Evolutionary conservation across 1,140 invertebrate genomes (phyloP).

Genomic region (Grapholita molesta): DNA sequence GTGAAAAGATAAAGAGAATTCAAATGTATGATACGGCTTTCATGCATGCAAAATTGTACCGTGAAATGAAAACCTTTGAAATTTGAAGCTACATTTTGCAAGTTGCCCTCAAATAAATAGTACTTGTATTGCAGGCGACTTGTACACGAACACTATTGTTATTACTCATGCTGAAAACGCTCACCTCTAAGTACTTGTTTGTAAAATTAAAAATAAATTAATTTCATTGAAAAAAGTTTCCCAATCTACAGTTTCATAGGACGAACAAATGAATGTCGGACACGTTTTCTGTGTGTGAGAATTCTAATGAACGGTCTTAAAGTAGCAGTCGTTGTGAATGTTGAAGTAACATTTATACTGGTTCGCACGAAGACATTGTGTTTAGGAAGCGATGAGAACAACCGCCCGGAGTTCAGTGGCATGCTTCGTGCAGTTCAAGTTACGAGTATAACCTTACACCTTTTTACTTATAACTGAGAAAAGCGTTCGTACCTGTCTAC

Average conservation of each 20-base stretch:
- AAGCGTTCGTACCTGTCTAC: slow-evolving; percentile 81
- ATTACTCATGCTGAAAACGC: background rate
- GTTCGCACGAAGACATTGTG: background rate
- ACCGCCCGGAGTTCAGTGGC: background rate
- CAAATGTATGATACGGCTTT: background rate
- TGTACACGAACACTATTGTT: background rate
- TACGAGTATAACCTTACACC: background rate
- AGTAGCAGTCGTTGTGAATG: background rate
- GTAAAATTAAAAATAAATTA: too few relatives aligned
- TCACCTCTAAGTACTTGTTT: too few relatives aligned
- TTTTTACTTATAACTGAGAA: slow-evolving; percentile 3
- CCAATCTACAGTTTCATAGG: too few relatives aligned
- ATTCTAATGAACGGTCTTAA: too few relatives aligned
- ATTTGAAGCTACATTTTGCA: background rate
- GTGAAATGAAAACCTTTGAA: background rate
- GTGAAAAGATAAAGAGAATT: background rate
- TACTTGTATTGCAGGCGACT: background rate
- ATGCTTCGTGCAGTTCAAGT: background rate
- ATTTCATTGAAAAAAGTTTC: too few relatives aligned
- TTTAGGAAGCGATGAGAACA: background rate
- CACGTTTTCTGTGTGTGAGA: too few relatives aligned
- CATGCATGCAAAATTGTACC: background rate
- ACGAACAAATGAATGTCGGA: too few relatives aligned
- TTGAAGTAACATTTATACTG: background rate
- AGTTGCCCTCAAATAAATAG: background rate